A percentile compares a stretch with the other conserved stretches of the same genome.
phyloP scores from a whole-genome alignment of 2,888 invertebrate genomes.

The Orchesella flavescens region DNA sequence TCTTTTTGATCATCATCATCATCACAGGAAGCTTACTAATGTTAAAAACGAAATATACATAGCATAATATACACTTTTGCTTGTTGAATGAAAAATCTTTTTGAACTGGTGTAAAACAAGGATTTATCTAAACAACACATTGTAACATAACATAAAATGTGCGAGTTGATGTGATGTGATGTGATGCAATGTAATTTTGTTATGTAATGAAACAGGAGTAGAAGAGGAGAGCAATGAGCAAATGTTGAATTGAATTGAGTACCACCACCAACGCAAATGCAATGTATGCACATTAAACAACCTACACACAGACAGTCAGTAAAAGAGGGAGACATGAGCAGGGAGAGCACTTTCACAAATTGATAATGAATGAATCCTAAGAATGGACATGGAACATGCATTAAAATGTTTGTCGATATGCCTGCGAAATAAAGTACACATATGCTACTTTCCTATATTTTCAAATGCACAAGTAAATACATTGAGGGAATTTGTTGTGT shows the following conservation, averaged over 20 bases:
- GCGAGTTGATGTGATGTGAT: neutral
- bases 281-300: conserved; percentile 4
- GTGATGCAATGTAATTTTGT: no score
- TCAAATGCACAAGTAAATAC: no score
- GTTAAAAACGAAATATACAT: neutral
- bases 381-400: conserved; percentile 61
- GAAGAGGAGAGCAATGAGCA: no score
- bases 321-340: conserved; percentile 8
- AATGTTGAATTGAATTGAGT: no score
- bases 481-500: no score
- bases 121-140: conserved; percentile 53
- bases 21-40: neutral
- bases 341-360: conserved; percentile 46
- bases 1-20: conserved; percentile 9
- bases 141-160: conserved; percentile 8
- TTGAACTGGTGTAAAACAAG: conserved; percentile 50
- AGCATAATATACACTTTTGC: neutral
- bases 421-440: no score
- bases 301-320: conserved; percentile 26
- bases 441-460: no score
- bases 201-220: no score
- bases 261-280: conserved; percentile 38
- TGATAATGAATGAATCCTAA: conserved; percentile 60
- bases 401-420: conserved; percentile 50
- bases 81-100: conserved; percentile 31